Evolutionary conservation across 2,888 invertebrate species (phyloP), one percentile per base, ranked within the genome.

Genomic region (Parelbella ahira): DNA sequence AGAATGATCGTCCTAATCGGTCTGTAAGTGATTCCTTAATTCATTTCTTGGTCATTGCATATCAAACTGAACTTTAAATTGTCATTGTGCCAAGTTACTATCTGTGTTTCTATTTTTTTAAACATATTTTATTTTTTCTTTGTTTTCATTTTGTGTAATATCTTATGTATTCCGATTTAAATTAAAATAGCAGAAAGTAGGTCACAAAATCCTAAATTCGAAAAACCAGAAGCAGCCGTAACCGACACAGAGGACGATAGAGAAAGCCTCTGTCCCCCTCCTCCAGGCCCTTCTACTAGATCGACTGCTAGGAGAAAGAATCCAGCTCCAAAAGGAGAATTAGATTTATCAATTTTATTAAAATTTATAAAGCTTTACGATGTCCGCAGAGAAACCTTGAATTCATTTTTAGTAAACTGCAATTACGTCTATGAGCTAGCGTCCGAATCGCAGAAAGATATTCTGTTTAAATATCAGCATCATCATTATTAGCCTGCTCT

Each of bases 371-470:
- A 34, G n/a, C 18, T 24, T 2, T 34, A 34, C 4, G 18, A 34
- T 3, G 34, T 23, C 9, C 3, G 7, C 2, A 34, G 34, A 4
- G 24, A 34, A 9, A 24, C 24, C 2, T n/a, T 34, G 3, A 34
- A 34, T 18, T 34, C 34, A 4, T 34, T 34, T 18, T 3, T 34
- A n/a, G 11, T 36, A 2, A 36, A 36, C 4, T 36, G 36, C n/a
- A 18, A 36, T 11, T 25, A 36, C 6, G 36, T 25, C 1, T 18
- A 4, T n/a, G 36, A 36, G 0, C 3, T 36, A 7, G 36, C 36
- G 1, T 8, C 36, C 4, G 24, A 36, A 0, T 2, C 18, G 0
- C 36, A 36, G 4, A 25, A 25, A 18, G 10, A 15, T 7, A 36
- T 36, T n/a, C 7, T 36, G 1, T 36, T 36, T 11, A 36, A 36